Base-by-base conservation (phyloP, 2,797 vertebrate genomes). In the Acanthurus leucopareius region DNA sequence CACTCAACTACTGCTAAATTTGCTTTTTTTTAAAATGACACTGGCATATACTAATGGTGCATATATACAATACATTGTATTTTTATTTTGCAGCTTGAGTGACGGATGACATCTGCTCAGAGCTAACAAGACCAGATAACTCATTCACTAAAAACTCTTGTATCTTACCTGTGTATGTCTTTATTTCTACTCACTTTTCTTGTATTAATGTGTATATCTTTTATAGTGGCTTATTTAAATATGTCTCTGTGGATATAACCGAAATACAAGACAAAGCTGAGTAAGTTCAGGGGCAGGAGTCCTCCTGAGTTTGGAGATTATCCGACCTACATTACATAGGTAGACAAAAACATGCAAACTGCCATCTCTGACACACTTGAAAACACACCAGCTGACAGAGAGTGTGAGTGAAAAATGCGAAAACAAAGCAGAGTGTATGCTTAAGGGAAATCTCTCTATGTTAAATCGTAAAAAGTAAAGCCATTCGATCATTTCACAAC, bases 241-340 rank as follows among this genome's bases (percentile, higher is more conserved):
- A 45, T 2, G 1, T 5, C 49, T 68, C 47, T 28, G 20, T 61
- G 22, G 10, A 13, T 17, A 25, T n/a, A 6, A 47, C 28, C 11
- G 1, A 80, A 69, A 83, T 65, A n/a, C 81, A 80, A 69, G 66
- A 61, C 49, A 54, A 59, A 47, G 28, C 10, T 40, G 48, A 35
- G 47, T 17, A 3, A 42, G 17, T 9, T 58, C 13, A 66, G 67
- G 35, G 5, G 49, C 14, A 67, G n/a, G 14, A 70, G 0, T 10
- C 0, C 28, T 64, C 10, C 7, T 25, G 22, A 54, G 11, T 63
- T 2, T 60, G 48, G 45, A 45, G 45, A 79, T 77, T 61, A 35
- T 16, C 38, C 32, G 32, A 35, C 4, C 32, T 48, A 9, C 7
- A 10, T 5, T 15, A 28, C 3, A 19, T 2, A 59, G 10, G 25